These are phyloP conservation scores for Poicephalus gulielmi DNA, from an alignment of 2,113 vertebrate genomes.

Conservation along the genomic window DNA sequence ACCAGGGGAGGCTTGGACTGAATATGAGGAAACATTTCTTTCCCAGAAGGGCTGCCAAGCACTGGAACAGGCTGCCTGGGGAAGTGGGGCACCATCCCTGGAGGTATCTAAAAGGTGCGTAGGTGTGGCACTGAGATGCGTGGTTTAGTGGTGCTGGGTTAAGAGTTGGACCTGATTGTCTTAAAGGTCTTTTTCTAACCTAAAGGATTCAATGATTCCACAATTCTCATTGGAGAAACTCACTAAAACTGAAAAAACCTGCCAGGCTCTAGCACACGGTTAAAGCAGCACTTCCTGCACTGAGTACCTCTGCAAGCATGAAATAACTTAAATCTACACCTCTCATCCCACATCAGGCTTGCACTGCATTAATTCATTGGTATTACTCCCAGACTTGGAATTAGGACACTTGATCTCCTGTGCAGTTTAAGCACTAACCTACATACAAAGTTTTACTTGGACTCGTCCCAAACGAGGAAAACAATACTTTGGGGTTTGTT, in stretches of 20 bases:
- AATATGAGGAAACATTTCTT: neutral
- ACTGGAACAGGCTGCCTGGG: neutral
- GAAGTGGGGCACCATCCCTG: neutral
- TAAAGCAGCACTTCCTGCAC: neutral
- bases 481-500: neutral
- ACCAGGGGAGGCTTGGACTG: neutral
- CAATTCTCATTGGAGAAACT: neutral
- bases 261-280: neutral
- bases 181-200: neutral
- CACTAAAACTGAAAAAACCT: neutral
- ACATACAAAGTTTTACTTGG: neutral
- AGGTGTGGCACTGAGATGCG: neutral
- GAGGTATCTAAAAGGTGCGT: neutral
- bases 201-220: neutral
- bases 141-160: neutral
- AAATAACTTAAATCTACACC: neutral
- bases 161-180: neutral
- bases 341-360: neutral
- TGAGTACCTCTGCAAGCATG: neutral
- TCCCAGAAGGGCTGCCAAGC: neutral
- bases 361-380: neutral
- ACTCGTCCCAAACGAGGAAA: neutral
- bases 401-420: neutral
- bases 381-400: neutral
- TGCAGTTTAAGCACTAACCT: neutral